Percentiles rank a stretch among this genome's conserved stretches.
These are phyloP conservation scores for Delia radicum DNA, from an alignment of 1,140 invertebrate genomes.

Conservation along the genomic window DNA sequence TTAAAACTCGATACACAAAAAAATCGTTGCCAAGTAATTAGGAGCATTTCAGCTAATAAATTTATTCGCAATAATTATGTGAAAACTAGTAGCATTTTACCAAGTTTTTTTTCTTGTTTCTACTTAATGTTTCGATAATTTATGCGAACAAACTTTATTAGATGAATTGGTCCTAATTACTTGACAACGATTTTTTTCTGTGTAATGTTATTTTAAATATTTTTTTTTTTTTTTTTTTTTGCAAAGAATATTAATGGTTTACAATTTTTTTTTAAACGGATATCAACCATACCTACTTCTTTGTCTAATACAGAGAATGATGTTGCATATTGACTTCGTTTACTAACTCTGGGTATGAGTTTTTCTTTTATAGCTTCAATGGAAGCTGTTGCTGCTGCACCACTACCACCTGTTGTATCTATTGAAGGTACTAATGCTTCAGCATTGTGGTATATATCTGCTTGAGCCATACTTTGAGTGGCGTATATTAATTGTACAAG, in stretches of 20 bases:
- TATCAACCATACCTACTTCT: slow-evolving; percentile 52
- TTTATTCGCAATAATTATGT: too few relatives aligned
- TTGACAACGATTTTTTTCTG: neutral
- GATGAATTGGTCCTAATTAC: too few relatives aligned
- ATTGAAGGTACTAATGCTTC: slow-evolving; percentile 21
- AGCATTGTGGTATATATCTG: slow-evolving; percentile 26
- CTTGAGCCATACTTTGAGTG: neutral
- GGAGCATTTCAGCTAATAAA: too few relatives aligned
- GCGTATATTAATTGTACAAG: neutral
- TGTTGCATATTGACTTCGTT: slow-evolving; percentile 27
- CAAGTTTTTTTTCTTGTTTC: too few relatives aligned
- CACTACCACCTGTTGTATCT: neutral
- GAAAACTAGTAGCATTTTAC: too few relatives aligned
- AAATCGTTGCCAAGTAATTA: too few relatives aligned
- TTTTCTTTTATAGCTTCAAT: neutral
- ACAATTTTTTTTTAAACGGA: neutral
- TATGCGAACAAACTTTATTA: too few relatives aligned
- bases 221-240: neutral
- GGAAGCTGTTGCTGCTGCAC: neutral
- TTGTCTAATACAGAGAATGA: slow-evolving; percentile 51
- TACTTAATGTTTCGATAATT: too few relatives aligned
- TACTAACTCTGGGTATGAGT: neutral
- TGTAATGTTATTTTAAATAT: neutral
- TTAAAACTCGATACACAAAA: too few relatives aligned
- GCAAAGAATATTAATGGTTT: neutral